These are phyloP conservation scores for Chalcis sispes DNA, from an alignment of 2,888 invertebrate species.

Conservation along the genomic window DNA sequence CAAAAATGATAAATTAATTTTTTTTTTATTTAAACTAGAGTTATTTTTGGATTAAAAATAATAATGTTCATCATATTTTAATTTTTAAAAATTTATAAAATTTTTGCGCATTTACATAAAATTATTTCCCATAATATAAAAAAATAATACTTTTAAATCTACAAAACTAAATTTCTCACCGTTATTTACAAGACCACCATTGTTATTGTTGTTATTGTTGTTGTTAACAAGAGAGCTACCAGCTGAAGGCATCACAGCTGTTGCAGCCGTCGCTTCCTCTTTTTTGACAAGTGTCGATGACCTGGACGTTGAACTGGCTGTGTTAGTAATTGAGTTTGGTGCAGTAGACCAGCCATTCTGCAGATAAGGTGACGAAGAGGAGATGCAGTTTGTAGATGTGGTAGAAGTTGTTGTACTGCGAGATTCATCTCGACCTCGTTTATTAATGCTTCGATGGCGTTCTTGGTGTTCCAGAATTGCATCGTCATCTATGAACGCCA, in stretches of 20 bases:
- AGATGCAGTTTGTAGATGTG: slow-evolving; percentile 61
- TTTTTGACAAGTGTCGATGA: slow-evolving; percentile 48
- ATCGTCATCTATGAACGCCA: slow-evolving; percentile 88
- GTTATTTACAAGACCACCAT: slow-evolving; percentile 67
- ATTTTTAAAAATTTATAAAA: too few relatives aligned
- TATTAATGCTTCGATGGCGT: slow-evolving; percentile 28
- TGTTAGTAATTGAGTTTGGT: slow-evolving; percentile 62
- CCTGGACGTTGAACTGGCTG: slow-evolving; percentile 48
- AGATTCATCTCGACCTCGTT: neutral
- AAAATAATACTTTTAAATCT: neutral
- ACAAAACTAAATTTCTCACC: slow-evolving; percentile 59
- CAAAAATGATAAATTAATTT: too few relatives aligned
- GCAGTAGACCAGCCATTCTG: slow-evolving; percentile 80
- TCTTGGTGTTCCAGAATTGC: slow-evolving; percentile 77
- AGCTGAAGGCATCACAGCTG: neutral
- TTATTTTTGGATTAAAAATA: too few relatives aligned
- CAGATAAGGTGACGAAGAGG: slow-evolving; percentile 74
- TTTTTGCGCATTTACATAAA: too few relatives aligned
- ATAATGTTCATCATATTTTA: too few relatives aligned
- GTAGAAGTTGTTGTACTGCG: slow-evolving; percentile 59
- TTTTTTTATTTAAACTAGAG: too few relatives aligned
- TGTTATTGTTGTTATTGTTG: slow-evolving; percentile 74
- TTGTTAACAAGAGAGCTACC: slow-evolving; percentile 68
- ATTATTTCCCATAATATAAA: neutral
- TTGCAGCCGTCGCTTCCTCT: slow-evolving; percentile 23